Evolutionary conservation across 64 coral and sea anemone genomes (phyloP).

Genomic region (Trachythela sp.): DNA sequence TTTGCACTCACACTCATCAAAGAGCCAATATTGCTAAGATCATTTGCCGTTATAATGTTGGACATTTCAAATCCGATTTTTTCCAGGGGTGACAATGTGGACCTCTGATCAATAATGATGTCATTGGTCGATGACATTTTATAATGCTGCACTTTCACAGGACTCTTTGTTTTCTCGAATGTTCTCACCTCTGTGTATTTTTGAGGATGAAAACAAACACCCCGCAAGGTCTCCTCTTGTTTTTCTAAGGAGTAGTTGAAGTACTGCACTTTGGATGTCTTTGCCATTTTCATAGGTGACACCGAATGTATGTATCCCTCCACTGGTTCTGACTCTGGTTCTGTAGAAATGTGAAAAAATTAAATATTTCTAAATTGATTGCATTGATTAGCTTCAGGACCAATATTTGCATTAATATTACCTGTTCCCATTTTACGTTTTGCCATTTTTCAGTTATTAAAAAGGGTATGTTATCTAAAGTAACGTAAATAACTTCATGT

Average conservation of each 20-base stretch:
- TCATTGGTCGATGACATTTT: neutral
- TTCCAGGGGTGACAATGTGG: neutral
- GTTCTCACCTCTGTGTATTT: slow-evolving; percentile 21
- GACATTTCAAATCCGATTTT: neutral
- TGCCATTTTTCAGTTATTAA: too few relatives aligned
- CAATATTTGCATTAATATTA: too few relatives aligned
- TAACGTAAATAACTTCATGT: too few relatives aligned
- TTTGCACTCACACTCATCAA: neutral
- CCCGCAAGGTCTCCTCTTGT: neutral
- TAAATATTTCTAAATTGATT: too few relatives aligned
- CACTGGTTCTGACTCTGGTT: neutral
- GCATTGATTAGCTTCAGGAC: too few relatives aligned
- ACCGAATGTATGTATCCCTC: slow-evolving; percentile 44
- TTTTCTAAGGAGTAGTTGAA: slow-evolving; percentile 26
- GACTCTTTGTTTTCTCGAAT: slow-evolving; percentile 2
- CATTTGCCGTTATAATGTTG: neutral
- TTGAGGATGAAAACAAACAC: slow-evolving; percentile 20
- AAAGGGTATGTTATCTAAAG: too few relatives aligned
- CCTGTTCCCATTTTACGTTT: too few relatives aligned
- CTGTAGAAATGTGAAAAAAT: neutral
- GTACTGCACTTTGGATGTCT: slow-evolving; percentile 3
- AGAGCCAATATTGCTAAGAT: neutral
- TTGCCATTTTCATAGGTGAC: slow-evolving; percentile 23
- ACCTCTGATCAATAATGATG: neutral
- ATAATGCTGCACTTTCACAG: neutral